Evolutionary conservation across 2,113 vertebrate species (phyloP).

Genomic region (Cyanistes caeruleus): DNA sequence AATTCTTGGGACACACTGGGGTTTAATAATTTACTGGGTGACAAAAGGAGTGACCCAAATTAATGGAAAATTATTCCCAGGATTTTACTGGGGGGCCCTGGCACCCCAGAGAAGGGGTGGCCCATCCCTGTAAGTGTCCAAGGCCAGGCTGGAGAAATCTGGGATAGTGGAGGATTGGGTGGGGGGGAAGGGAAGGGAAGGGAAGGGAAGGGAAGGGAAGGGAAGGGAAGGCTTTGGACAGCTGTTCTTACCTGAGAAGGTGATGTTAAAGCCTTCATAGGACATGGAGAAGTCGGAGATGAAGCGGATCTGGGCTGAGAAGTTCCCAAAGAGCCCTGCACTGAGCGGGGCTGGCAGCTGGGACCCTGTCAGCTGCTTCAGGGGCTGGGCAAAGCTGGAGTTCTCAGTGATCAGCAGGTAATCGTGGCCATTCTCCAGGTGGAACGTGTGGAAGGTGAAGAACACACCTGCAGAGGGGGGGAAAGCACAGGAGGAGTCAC

Average conservation of each 20-base stretch:
- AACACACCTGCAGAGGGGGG: conserved; percentile 83
- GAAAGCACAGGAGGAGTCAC: fast-evolving
- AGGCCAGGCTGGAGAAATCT: not conserved
- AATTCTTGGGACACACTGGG: not conserved
- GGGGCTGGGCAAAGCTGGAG: conserved; percentile 88
- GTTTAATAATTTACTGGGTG: not conserved
- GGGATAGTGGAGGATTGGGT: not conserved
- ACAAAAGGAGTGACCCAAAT: not conserved
- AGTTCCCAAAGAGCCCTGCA: conserved; percentile 94
- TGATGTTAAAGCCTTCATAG: conserved; percentile 98
- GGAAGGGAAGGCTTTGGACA: no score
- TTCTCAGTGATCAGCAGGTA: conserved; percentile 95
- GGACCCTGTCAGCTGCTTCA: conserved; percentile 92
- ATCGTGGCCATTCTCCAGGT: conserved; percentile 94
- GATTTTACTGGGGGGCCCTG: not conserved
- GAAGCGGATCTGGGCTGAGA: conserved; percentile 95
- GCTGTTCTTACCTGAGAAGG: conserved; percentile 92
- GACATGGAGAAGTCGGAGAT: conserved; percentile 98
- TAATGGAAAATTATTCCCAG: not conserved
- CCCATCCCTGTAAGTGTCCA: not conserved
- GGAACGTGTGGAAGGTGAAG: conserved; percentile 97
- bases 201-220: no score
- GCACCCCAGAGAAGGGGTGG: not conserved
- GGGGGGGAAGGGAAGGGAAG: not conserved
- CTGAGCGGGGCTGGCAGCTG: conserved; percentile 88